These are phyloP conservation scores for Hozukius guyotensis DNA, from an alignment of 2,797 vertebrate species.

Conservation along the genomic window DNA sequence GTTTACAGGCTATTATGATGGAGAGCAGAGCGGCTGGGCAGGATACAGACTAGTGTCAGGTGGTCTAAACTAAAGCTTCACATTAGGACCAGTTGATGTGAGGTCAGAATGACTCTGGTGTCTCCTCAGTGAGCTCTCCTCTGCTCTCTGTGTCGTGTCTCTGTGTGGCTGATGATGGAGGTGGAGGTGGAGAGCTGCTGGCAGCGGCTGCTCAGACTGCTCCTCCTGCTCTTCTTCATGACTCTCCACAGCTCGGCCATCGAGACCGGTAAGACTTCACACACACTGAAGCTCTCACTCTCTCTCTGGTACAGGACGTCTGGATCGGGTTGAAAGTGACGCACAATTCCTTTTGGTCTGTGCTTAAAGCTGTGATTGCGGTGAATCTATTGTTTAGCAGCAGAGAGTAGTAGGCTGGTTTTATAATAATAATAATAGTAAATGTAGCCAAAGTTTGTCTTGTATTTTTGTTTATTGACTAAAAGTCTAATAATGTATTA, in stretches of 20 bases:
- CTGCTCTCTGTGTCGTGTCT: neutral
- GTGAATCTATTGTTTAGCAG: too few species aligned
- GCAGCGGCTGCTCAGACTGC: slow-evolving; percentile 46
- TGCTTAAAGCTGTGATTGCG: neutral
- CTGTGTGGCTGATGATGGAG: slow-evolving; percentile 58
- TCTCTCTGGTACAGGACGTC: neutral
- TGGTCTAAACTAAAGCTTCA: too few species aligned
- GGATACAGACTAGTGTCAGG: neutral
- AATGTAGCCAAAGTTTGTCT: too few species aligned
- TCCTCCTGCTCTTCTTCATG: slow-evolving; percentile 63
- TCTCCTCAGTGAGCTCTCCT: slow-evolving; percentile 9
- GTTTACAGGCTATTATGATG: slow-evolving; percentile 26
- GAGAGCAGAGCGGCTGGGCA: neutral
- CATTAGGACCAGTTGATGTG: neutral
- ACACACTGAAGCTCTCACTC: neutral
- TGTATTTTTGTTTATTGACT: neutral
- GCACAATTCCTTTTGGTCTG: neutral
- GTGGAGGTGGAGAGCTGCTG: slow-evolving; percentile 32
- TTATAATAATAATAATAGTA: too few species aligned
- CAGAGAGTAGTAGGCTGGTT: neutral
- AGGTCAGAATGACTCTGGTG: neutral
- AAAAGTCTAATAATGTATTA: neutral
- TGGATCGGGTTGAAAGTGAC: neutral
- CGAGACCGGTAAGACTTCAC: slow-evolving; percentile 76
- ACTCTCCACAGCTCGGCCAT: slow-evolving; percentile 67